Percentiles rank a stretch among this genome's conserved stretches.
Conservation (phyloP, 1,140 invertebrate species). For the Muscidifurax raptorellus region DNA sequence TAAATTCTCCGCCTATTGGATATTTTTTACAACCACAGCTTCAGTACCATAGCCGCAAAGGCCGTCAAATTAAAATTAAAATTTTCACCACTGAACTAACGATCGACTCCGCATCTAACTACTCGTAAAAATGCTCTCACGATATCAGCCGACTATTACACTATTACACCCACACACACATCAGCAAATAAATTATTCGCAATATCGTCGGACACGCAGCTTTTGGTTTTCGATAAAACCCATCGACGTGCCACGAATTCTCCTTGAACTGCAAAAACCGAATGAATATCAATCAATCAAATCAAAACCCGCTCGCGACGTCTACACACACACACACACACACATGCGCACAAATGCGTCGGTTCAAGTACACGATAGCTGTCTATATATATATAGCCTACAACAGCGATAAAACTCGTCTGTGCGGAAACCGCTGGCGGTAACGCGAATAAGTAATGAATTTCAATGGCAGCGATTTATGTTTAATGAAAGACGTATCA, state of each 20-base stretch:
- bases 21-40: too few relatives aligned
- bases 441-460: slow-evolving; percentile 43
- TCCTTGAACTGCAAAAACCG: background rate
- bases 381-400: too few relatives aligned
- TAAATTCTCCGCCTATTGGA: too few relatives aligned
- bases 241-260: background rate
- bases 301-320: background rate
- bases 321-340: background rate
- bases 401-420: background rate
- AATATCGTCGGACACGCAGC: background rate
- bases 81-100: too few relatives aligned
- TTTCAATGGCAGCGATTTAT: slow-evolving; percentile 35
- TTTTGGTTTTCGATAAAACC: background rate
- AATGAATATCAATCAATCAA: slow-evolving; percentile 2
- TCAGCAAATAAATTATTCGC: background rate
- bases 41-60: too few relatives aligned
- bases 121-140: background rate
- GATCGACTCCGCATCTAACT: background rate
- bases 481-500: slow-evolving; percentile 30
- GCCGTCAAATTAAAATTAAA: too few relatives aligned
- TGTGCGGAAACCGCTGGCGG: slow-evolving; percentile 6
- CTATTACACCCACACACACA: background rate
- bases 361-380: background rate
- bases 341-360: background rate
- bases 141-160: too few relatives aligned